phyloP scores from a whole-genome alignment of 2,797 vertebrate species.

The Psittacula derbiana region DNA sequence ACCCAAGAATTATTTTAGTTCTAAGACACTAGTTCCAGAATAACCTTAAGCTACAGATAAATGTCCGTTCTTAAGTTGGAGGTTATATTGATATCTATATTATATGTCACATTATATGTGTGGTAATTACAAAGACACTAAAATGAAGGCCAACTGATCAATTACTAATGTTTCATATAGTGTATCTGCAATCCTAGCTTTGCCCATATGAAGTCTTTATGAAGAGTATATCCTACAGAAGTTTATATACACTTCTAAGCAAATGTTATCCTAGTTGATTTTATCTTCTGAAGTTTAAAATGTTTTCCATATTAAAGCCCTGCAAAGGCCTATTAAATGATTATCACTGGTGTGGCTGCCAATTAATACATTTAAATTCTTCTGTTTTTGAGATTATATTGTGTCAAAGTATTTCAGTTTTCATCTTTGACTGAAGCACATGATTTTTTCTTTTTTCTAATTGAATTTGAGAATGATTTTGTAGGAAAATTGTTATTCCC shows the following conservation, averaged over 20 bases:
- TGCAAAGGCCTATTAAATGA: background rate
- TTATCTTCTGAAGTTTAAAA: background rate
- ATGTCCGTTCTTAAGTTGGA: background rate
- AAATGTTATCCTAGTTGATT: background rate
- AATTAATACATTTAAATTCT: background rate
- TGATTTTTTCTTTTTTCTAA: background rate
- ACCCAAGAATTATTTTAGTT: background rate
- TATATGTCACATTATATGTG: background rate
- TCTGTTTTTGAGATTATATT: background rate
- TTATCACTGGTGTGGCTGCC: background rate
- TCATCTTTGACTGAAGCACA: background rate
- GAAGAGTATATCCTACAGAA: background rate
- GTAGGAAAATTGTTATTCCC: background rate
- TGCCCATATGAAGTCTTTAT: background rate
- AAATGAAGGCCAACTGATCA: background rate
- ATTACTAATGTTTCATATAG: background rate
- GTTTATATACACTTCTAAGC: background rate
- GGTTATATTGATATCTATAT: background rate
- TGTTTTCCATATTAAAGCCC: background rate
- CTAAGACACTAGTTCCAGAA: background rate
- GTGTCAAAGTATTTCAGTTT: background rate
- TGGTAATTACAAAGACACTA: background rate
- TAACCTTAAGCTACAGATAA: background rate
- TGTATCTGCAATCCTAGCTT: background rate
- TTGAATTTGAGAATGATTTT: background rate